A percentile compares a stretch with the other conserved stretches of the same genome.
Evolutionary conservation across 2,113 vertebrate genomes (phyloP).

Genomic region (Heliornis fulica): DNA sequence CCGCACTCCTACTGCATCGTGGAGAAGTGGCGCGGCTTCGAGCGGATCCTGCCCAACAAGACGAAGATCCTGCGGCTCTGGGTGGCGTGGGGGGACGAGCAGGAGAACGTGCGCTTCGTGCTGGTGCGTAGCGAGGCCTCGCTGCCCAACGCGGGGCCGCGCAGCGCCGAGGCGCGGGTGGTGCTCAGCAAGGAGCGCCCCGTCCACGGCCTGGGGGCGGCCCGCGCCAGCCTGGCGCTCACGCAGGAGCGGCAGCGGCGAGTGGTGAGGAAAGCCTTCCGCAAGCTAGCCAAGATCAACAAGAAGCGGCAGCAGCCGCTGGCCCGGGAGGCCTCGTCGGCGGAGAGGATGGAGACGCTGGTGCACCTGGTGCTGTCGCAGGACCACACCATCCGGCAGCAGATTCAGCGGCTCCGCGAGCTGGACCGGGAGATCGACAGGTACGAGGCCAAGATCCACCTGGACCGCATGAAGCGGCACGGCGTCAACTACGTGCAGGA

Average conservation of each 20-base stretch:
- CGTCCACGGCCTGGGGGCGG: constrained; percentile 65
- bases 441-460: constrained; percentile 85
- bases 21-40: constrained; percentile 94
- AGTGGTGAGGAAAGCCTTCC: constrained; percentile 91
- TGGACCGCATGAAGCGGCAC: constrained; percentile 85
- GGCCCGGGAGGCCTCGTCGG: constrained; percentile 70
- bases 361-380: constrained; percentile 93
- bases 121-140: constrained; percentile 87
- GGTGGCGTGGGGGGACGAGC: constrained; percentile 91
- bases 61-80: constrained; percentile 91
- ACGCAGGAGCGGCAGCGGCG: constrained; percentile 87
- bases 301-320: constrained; percentile 74
- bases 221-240: constrained; percentile 66
- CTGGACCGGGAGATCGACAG: constrained; percentile 89
- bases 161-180: constrained; percentile 91
- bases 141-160: constrained; percentile 77
- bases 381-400: constrained; percentile 92
- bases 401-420: constrained; percentile 87
- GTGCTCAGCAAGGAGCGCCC: constrained; percentile 86
- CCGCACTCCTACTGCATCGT: constrained; percentile 88
- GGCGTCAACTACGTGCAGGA: constrained; percentile 94
- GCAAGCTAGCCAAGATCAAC: constrained; percentile 93
- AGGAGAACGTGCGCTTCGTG: constrained; percentile 88
- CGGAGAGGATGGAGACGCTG: constrained; percentile 89
- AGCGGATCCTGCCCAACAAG: constrained; percentile 88